Evolutionary conservation across 2,888 invertebrate species (phyloP).

Genomic region (Tipula lateralis): DNA sequence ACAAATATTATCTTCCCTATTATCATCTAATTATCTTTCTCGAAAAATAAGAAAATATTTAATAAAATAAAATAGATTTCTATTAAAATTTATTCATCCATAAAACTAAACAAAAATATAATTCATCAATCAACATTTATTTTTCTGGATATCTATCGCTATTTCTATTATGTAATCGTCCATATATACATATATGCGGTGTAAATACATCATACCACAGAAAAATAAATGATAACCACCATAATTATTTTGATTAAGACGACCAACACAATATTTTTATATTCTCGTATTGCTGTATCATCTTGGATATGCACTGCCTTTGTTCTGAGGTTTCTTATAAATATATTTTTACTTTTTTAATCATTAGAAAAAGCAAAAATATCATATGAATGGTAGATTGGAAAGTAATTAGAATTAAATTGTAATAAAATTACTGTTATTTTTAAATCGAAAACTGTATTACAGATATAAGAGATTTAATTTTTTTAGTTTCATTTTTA

Average conservation of each 20-base stretch:
- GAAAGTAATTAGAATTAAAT: neutral
- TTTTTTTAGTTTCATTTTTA: neutral
- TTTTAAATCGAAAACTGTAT: neutral
- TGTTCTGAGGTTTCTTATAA: neutral
- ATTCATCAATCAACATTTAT: neutral
- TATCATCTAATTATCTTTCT: neutral
- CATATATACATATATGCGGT: neutral
- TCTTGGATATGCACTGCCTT: neutral
- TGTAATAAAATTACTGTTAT: neutral
- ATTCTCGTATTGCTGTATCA: neutral
- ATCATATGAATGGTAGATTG: neutral
- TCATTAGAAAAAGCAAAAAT: neutral
- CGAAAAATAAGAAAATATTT: too few species aligned
- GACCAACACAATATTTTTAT: neutral
- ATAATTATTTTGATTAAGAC: neutral
- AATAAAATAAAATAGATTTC: neutral
- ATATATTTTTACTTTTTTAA: neutral
- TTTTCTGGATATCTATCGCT: neutral
- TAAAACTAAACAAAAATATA: neutral
- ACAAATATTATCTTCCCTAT: neutral
- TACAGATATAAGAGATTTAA: neutral
- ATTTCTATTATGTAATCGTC: neutral
- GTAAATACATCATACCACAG: neutral
- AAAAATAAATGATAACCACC: neutral
- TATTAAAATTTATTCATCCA: neutral